Conservation (phyloP, 2,797 vertebrate genomes). For the Poecilia wingei region DNA sequence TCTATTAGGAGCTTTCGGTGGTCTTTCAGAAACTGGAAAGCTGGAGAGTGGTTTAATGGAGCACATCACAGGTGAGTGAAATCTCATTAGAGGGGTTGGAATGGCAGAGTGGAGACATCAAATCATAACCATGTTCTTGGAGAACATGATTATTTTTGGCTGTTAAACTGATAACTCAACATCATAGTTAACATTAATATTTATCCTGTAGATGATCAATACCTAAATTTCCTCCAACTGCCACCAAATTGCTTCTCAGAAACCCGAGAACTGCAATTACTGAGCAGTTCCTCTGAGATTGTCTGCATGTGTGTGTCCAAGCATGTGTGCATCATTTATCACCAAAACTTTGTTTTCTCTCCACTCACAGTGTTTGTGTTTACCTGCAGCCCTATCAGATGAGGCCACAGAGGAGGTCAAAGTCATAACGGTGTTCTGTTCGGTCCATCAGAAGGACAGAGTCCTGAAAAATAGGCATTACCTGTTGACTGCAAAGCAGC, state of each 20-base stretch:
- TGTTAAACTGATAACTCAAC: not conserved
- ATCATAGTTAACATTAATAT: not conserved
- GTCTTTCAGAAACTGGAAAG: not conserved
- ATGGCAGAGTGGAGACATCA: not conserved
- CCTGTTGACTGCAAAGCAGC: conserved; percentile 30
- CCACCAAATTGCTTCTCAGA: not conserved
- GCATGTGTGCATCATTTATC: conserved; percentile 55
- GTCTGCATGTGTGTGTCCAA: conserved; percentile 6
- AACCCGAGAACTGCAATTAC: conserved; percentile 9
- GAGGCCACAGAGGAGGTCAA: conserved; percentile 59
- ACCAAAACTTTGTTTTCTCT: conserved; percentile 57
- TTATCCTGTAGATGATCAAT: not conserved
- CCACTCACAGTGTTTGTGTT: conserved; percentile 67
- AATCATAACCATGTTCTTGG: not conserved
- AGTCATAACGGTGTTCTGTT: conserved; percentile 41
- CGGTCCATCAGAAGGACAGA: conserved; percentile 40
- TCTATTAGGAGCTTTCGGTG: not conserved
- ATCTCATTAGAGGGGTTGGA: not conserved
- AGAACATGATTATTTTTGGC: not conserved
- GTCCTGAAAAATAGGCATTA: conserved; percentile 5
- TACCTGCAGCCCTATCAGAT: conserved; percentile 72
- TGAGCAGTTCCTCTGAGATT: conserved; percentile 24
- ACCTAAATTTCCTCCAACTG: not conserved
- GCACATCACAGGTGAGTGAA: not conserved
- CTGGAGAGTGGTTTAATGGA: not conserved